Evolutionary conservation across 2,113 vertebrate genomes (phyloP).

Genomic region (Triplophysa tibetana): DNA sequence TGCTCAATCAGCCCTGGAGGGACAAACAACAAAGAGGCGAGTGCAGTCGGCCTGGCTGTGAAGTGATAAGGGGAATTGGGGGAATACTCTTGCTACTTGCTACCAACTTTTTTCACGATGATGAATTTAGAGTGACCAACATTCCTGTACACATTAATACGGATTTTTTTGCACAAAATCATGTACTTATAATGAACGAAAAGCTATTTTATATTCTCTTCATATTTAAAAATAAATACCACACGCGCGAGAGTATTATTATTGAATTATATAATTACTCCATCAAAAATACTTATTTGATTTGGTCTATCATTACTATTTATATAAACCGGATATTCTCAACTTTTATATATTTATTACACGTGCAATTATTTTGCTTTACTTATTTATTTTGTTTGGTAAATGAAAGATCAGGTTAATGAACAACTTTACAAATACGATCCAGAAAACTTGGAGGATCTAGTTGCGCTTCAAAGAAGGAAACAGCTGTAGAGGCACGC

Average conservation of each 20-base stretch:
- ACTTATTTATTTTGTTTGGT: too few relatives aligned
- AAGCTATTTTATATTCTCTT: too few relatives aligned
- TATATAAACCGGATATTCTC: not conserved
- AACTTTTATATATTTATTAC: not conserved
- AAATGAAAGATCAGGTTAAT: not conserved
- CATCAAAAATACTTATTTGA: not conserved
- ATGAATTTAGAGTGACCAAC: conserved; percentile 7
- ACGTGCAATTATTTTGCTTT: too few relatives aligned
- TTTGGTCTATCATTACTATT: not conserved
- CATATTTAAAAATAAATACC: too few relatives aligned
- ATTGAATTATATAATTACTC: not conserved
- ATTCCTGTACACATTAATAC: conserved; percentile 16
- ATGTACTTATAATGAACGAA: not conserved
- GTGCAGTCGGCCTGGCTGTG: conserved; percentile 63
- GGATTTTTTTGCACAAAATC: not conserved
- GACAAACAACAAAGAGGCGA: conserved; percentile 80
- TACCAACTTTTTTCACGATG: conserved; percentile 59
- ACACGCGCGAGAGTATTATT: too few relatives aligned
- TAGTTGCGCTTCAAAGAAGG: conserved; percentile 55
- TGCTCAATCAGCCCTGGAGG: conserved; percentile 81
- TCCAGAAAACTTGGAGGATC: conserved; percentile 22
- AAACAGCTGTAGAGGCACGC: conserved; percentile 78
- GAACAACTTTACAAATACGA: not conserved
- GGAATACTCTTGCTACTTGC: conserved; percentile 65
- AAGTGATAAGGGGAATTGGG: conserved; percentile 67